A percentile compares a stretch with the other conserved stretches of the same genome.
Evolutionary conservation across 2,888 invertebrate genomes (phyloP).

Genomic region (Dryobota labecula): DNA sequence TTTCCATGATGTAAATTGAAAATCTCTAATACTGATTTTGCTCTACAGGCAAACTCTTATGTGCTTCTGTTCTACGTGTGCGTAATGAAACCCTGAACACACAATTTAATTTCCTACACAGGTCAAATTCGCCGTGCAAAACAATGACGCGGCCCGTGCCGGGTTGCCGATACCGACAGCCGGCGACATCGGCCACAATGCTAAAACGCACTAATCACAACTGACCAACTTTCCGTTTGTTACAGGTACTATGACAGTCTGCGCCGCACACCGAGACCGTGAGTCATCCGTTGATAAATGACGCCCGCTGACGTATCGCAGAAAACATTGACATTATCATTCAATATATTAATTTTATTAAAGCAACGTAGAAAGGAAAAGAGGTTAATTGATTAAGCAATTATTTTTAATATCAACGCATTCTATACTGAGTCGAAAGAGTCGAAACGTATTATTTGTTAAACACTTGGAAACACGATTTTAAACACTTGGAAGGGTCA

Average conservation of each 20-base stretch:
- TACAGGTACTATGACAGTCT: conserved; percentile 88
- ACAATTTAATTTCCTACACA: conserved; percentile 53
- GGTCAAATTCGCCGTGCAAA: conserved; percentile 50
- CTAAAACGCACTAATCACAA: conserved; percentile 69
- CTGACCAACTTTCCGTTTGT: conserved; percentile 79
- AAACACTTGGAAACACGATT: too few relatives aligned
- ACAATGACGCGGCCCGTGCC: conserved; percentile 54
- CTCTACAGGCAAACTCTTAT: conserved; percentile 13
- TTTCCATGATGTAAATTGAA: conserved; percentile 21
- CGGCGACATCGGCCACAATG: conserved; percentile 54
- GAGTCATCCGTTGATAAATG: conserved; percentile 84
- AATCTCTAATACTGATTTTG: conserved; percentile 25
- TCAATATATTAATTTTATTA: conserved; percentile 60
- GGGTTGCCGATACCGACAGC: conserved; percentile 38
- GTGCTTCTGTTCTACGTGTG: conserved; percentile 35
- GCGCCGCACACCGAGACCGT: conserved; percentile 82
- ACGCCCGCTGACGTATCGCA: conserved; percentile 77
- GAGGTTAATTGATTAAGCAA: conserved; percentile 55
- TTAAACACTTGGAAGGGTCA: conserved; percentile 37
- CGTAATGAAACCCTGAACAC: conserved; percentile 50
- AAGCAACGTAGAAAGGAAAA: conserved; percentile 47
- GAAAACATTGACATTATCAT: conserved; percentile 67
- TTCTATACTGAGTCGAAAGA: conserved; percentile 35
- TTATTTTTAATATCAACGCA: conserved; percentile 44
- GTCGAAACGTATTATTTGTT: conserved; percentile 22